Base-by-base conservation (phyloP, 2,113 vertebrate species). In the Chaetodon auriga region DNA sequence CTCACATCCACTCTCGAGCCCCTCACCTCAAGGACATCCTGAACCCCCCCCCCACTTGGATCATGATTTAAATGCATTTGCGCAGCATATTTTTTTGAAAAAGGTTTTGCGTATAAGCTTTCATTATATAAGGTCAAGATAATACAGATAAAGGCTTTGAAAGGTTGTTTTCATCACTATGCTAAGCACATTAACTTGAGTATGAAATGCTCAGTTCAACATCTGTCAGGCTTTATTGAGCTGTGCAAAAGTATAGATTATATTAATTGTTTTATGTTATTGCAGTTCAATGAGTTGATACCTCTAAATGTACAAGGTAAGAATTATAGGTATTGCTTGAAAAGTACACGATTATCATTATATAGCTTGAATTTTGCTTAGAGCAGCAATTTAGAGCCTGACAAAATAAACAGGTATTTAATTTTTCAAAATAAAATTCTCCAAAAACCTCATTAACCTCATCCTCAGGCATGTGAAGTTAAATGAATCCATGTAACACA, bases 261-360 rank as follows among this genome's bases (percentile, higher is more conserved):
- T 64, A 68, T 85, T 68, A 36, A 78, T 43, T 85, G 84, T 49
- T 90, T 41, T 80, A 55, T 88, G 75, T 75, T 80, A 68, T 81
- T 90, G 45, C 86, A 90, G 89, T 88, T 68, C 55, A 87, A 10
- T 84, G 81, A 91, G 75, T 83, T 91, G 74, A 80, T 82, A 75
- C 86, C 87, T 49, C 77, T 92, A 74, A 85, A 70, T 84, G 57
- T 49, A 36, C 78, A 78, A 87, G 91, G 84, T 90, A 87, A 92
- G 86, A 49, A 77, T 64, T 54, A 19, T 48, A 79, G 41, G 23
- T 38, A n/a, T 62, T 13, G 64, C 25, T 30, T 25, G 19, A 30
- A 19, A 70, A 6, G 10, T 78, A 21, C 16, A 21, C 15, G 7
- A 38, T 13, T n/a, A 51, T 46, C 5, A 68, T 21, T 25, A 41